Conservation (phyloP, 2,797 vertebrate genomes). For the Siniperca undulata region DNA sequence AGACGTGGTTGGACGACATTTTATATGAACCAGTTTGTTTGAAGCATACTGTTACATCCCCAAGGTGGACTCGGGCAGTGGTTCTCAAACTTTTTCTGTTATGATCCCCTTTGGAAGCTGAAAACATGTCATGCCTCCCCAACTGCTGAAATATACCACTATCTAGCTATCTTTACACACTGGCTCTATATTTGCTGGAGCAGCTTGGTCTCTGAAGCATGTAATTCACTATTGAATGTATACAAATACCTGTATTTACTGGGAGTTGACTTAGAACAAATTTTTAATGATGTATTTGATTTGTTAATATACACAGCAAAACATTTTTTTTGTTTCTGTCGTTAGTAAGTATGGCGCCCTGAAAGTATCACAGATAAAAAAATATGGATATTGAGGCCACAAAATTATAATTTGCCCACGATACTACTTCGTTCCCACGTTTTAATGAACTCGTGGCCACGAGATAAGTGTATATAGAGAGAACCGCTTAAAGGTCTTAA, state of each 20-base stretch:
- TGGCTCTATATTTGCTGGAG: neutral
- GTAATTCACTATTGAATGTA: slow-evolving; percentile 3
- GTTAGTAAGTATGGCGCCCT: neutral
- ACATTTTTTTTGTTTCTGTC: neutral
- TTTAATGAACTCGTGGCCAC: too few species aligned
- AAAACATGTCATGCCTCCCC: neutral
- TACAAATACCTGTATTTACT: neutral
- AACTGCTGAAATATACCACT: neutral
- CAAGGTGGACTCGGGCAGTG: neutral
- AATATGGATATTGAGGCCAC: too few species aligned
- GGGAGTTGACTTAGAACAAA: neutral
- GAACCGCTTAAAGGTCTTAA: too few species aligned
- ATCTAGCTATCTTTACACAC: neutral
- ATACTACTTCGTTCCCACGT: too few species aligned
- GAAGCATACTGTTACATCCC: neutral
- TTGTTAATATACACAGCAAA: neutral
- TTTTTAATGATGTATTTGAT: neutral
- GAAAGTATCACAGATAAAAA: too few species aligned
- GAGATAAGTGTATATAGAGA: too few species aligned
- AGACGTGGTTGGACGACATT: neutral
- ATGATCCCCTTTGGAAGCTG: neutral
- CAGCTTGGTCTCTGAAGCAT: neutral
- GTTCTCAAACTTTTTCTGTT: neutral
- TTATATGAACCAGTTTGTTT: neutral
- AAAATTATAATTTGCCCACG: too few species aligned